Evolutionary conservation across 2,113 vertebrate species (phyloP), one percentile per base, ranked within the genome.

Genomic region (Noctilio leporinus): DNA sequence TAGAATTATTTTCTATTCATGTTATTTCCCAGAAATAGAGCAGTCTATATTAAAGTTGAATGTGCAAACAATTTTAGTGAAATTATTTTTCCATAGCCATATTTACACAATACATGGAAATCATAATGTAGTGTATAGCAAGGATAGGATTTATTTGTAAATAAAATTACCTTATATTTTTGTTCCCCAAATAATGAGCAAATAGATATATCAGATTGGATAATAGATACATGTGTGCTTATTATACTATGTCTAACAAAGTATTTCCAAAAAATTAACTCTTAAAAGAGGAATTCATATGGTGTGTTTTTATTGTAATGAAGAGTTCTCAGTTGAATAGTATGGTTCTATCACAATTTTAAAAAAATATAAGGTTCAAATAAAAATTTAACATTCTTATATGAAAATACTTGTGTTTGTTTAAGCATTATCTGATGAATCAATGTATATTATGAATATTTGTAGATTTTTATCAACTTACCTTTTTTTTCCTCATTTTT

Each of bases 181-280:
- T 72, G 55, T 47, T 11, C 15, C 88, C 14, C 15, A 73, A 97
- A 95, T 55, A 2, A 65, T 81, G 1, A 92, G 77, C 35, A 91
- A 97, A 90, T 69, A 93, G 26, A 77, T 95, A 95, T 45, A 89
- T 96, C 15, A 86, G 35, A 96, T 92, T 93, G 83, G 96, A 55
- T 81, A 92, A 73, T 10, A 94, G 93, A 62, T 40, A 95, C 51
- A 95, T 87, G n/a, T n/a, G n/a, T n/a, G n/a, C n/a, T 85, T 96
- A 86, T 82, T 96, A 24, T 26, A 10, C 55, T 57, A 73, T 83
- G 77, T 45, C 5, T 87, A 85, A 57, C 10, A 43, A 95, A 93
- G 2, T 51, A 64, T 35, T 90, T 72, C 20, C 49, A 8, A 24
- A 67, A 10, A 72, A 14, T 70, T 77, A 76, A 57, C 89, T 22